phyloP scores from a whole-genome alignment of 1,140 invertebrate species.

The Chlorops oryzae region DNA sequence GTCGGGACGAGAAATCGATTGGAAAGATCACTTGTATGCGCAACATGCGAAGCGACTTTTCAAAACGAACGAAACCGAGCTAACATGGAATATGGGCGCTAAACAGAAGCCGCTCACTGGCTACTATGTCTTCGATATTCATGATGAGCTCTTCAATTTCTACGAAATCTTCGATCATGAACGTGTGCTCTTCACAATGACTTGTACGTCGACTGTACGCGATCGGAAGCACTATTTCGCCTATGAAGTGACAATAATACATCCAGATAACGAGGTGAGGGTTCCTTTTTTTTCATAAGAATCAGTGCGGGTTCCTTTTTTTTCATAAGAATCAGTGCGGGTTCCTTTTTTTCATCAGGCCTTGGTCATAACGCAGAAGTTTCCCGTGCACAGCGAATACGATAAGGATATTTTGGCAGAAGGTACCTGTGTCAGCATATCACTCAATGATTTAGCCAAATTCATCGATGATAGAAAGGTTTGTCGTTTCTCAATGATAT shows the following conservation, averaged over 20 bases:
- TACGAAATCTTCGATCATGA: conserved; percentile 41
- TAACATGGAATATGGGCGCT: conserved; percentile 36
- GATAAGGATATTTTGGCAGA: conserved; percentile 39
- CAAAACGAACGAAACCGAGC: conserved; percentile 16
- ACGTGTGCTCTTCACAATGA: conserved; percentile 42
- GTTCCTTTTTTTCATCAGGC: no score
- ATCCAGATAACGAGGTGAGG: conserved; percentile 40
- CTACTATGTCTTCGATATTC: conserved; percentile 41
- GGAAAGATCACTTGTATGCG: conserved; percentile 41
- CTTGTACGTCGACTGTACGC: conserved; percentile 37
- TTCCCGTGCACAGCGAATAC: conserved; percentile 44
- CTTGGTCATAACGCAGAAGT: conserved; percentile 37
- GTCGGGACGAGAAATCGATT: conserved; percentile 39
- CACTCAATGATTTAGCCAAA: conserved; percentile 26
- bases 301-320: no score
- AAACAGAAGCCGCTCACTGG: conserved; percentile 35
- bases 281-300: no score
- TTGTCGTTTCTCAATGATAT: conserved; percentile 1
- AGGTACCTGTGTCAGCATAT: conserved; percentile 39
- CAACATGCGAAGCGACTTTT: conserved; percentile 36
- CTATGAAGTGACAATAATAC: conserved; percentile 38
- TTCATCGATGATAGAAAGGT: conserved; percentile 41
- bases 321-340: no score
- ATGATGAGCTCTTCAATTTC: conserved; percentile 44
- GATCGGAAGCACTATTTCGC: conserved; percentile 42